phyloP scores from a whole-genome alignment of 1,140 invertebrate species.

The Drosophila kurseongensis region DNA sequence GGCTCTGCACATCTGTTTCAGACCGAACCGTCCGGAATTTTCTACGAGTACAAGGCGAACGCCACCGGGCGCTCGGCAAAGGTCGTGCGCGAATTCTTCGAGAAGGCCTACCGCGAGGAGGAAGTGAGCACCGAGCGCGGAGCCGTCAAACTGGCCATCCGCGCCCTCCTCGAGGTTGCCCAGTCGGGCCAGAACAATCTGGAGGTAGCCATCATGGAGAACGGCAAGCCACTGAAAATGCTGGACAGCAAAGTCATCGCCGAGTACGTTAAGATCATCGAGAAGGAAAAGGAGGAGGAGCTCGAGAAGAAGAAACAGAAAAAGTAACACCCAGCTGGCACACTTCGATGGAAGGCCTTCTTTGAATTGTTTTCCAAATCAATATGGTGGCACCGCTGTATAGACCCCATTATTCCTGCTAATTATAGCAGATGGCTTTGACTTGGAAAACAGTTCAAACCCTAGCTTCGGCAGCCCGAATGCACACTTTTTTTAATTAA shows the following conservation, averaged over 20 bases:
- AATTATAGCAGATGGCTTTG: background rate
- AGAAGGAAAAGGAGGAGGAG: conserved; percentile 99
- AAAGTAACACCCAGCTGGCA: conserved; percentile 86
- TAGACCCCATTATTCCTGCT: background rate
- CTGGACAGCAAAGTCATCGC: conserved; percentile 96
- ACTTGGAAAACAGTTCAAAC: conserved; percentile 25
- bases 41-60: conserved; percentile 99
- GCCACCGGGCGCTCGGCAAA: conserved; percentile 99
- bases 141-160: conserved; percentile 96
- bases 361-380: conserved; percentile 31
- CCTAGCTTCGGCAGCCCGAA: conserved; percentile 30
- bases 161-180: conserved; percentile 98
- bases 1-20: conserved; percentile 98
- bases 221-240: conserved; percentile 93
- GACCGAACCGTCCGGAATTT: conserved; percentile 99
- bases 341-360: background rate
- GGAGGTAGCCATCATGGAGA: conserved; percentile 98
- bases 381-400: background rate
- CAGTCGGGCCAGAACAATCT: conserved; percentile 99
- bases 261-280: conserved; percentile 96
- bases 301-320: conserved; percentile 99
- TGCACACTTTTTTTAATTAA: conserved; percentile 40
- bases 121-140: conserved; percentile 94
- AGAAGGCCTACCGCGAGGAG: conserved; percentile 97
- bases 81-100: conserved; percentile 98